Evolutionary conservation across 2,113 vertebrate species (phyloP).

Genomic region (Cacatua alba): DNA sequence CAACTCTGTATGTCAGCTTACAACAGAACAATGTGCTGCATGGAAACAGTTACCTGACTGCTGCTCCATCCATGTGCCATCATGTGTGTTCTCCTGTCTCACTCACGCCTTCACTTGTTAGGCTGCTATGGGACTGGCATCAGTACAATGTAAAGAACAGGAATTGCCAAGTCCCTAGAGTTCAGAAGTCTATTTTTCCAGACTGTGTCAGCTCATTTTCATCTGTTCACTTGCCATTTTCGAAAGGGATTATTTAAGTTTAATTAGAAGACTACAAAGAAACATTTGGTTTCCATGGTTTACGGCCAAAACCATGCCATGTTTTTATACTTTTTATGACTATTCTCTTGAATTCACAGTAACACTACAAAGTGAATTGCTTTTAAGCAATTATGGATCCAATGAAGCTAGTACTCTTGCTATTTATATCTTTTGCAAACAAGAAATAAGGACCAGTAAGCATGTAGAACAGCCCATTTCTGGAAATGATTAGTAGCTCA

Average conservation of each 20-base stretch:
- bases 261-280: neutral
- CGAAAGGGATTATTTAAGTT: neutral
- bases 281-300: neutral
- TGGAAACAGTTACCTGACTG: neutral
- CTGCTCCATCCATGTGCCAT: neutral
- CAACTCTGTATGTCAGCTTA: neutral
- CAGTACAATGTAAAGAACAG: neutral
- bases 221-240: neutral
- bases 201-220: neutral
- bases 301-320: neutral
- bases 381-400: neutral
- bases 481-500: neutral
- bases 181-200: neutral
- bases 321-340: neutral
- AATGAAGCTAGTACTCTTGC: neutral
- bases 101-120: neutral
- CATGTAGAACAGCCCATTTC: neutral
- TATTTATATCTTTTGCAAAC: conserved; percentile 9
- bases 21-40: neutral
- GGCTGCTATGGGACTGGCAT: neutral
- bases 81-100: neutral
- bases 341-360: neutral
- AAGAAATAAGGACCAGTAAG: neutral
- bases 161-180: neutral
- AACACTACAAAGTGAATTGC: neutral